Conservation (phyloP, 1,140 invertebrate genomes). For the Tetragonula clypearis region DNA sequence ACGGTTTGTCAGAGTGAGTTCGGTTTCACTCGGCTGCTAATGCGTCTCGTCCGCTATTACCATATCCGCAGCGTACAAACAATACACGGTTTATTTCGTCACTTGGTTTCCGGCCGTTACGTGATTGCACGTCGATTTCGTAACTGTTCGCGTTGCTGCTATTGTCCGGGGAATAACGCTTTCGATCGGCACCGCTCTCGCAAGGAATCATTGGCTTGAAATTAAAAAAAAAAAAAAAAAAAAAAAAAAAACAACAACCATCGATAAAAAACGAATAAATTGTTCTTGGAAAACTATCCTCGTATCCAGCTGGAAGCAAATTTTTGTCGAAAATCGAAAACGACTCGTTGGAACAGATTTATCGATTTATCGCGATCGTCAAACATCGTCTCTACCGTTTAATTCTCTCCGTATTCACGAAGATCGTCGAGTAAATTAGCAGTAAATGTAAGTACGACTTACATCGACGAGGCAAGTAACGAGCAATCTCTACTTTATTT, state of each 20-base stretch:
- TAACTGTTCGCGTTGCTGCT: background rate
- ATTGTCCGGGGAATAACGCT: background rate
- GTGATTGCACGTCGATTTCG: background rate
- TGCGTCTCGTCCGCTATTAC: background rate
- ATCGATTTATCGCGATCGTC: too few relatives aligned
- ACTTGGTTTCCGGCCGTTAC: background rate
- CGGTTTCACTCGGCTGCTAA: background rate
- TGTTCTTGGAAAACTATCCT: too few relatives aligned
- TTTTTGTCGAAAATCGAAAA: too few relatives aligned
- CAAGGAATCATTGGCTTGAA: too few relatives aligned
- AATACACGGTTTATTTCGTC: background rate
- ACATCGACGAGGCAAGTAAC: conserved; percentile 1
- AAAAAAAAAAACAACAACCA: too few relatives aligned
- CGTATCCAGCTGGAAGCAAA: too few relatives aligned
- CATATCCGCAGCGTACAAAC: background rate
- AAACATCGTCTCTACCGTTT: too few relatives aligned
- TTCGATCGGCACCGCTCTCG: background rate
- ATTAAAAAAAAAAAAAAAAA: too few relatives aligned
- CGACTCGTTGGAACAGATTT: too few relatives aligned
- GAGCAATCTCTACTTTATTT: conserved; percentile 75
- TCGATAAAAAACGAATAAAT: too few relatives aligned
- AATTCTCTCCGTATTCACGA: too few relatives aligned
- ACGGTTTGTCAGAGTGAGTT: background rate
- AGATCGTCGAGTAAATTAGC: background rate
- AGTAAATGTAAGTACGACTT: background rate